phyloP scores from a whole-genome alignment of 2,797 vertebrate species.

The Danio choprae region DNA sequence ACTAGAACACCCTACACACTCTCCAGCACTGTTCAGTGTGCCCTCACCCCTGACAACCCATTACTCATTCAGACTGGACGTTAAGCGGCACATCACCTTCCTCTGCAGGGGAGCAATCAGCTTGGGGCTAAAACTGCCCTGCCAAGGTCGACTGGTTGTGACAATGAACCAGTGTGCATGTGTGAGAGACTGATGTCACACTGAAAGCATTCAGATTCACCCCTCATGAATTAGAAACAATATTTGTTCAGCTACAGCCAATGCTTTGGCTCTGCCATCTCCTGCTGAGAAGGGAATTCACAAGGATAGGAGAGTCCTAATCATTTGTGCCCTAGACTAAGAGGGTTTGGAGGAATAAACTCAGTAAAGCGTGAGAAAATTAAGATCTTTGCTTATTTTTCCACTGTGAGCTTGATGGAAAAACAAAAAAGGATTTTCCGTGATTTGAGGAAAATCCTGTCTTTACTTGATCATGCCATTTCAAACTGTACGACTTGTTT shows the following conservation, averaged over 20 bases:
- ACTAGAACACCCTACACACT: slow-evolving; percentile 65
- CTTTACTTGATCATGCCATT: neutral
- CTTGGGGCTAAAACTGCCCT: slow-evolving; percentile 51
- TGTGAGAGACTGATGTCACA: slow-evolving; percentile 78
- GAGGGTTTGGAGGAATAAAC: slow-evolving; percentile 53
- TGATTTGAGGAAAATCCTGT: neutral
- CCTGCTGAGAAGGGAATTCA: slow-evolving; percentile 67
- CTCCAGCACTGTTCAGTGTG: slow-evolving; percentile 48
- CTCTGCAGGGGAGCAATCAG: slow-evolving; percentile 58
- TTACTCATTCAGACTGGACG: slow-evolving; percentile 74
- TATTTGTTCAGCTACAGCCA: slow-evolving; percentile 79
- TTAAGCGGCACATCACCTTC: slow-evolving; percentile 61
- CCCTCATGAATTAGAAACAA: slow-evolving; percentile 77
- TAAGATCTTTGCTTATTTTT: neutral
- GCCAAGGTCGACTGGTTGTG: slow-evolving; percentile 55
- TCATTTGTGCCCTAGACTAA: slow-evolving; percentile 51
- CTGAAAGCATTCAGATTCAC: slow-evolving; percentile 77
- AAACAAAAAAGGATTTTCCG: neutral
- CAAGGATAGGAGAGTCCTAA: slow-evolving; percentile 47
- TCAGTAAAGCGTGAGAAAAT: slow-evolving; percentile 12
- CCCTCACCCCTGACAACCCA: slow-evolving; percentile 66
- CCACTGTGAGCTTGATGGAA: neutral
- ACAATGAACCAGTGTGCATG: slow-evolving; percentile 79
- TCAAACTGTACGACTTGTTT: neutral
- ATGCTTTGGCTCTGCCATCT: slow-evolving; percentile 57